Conservation (phyloP, 2,888 invertebrate species). For the Oligia strigilis region DNA sequence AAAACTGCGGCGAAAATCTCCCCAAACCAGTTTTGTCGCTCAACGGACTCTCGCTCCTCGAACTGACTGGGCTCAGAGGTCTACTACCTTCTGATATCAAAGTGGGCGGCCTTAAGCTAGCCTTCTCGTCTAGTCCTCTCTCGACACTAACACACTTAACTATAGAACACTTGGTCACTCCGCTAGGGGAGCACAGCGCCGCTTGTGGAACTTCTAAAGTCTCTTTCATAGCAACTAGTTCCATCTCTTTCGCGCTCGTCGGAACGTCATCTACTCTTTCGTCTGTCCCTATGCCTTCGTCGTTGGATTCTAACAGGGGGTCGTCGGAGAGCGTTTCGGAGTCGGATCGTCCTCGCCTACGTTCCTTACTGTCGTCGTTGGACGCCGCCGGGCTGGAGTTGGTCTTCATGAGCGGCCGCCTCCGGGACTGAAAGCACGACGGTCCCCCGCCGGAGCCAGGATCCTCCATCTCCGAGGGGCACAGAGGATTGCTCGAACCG, state of each 20-base stretch:
- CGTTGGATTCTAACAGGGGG: constrained; percentile 93
- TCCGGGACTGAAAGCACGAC: constrained; percentile 88
- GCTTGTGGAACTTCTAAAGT: constrained; percentile 86
- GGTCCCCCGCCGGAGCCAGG: constrained; percentile 91
- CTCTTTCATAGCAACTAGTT: constrained; percentile 85
- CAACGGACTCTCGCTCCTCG: constrained; percentile 94
- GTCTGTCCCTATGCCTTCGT: constrained; percentile 95
- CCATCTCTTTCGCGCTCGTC: constrained; percentile 92
- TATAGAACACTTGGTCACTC: constrained; percentile 88
- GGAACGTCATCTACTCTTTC: constrained; percentile 94
- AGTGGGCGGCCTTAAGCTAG: constrained; percentile 84
- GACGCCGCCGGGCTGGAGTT: constrained; percentile 88
- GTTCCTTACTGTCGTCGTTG: constrained; percentile 86
- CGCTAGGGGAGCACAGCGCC: constrained; percentile 85
- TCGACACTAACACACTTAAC: constrained; percentile 91
- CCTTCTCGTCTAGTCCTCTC: constrained; percentile 87
- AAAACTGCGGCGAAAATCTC: constrained; percentile 93
- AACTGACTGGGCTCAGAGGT: constrained; percentile 93
- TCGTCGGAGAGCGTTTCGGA: constrained; percentile 94
- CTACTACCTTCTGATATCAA: constrained; percentile 91
- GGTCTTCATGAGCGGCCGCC: constrained; percentile 92
- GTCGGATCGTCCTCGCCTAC: constrained; percentile 92
- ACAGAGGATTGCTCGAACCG: constrained; percentile 95
- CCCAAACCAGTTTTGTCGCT: constrained; percentile 93
- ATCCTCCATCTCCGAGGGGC: constrained; percentile 94